These are phyloP conservation scores for Dicranocentrus wangi DNA, from an alignment of 2,888 invertebrate species.

Conservation along the genomic window DNA sequence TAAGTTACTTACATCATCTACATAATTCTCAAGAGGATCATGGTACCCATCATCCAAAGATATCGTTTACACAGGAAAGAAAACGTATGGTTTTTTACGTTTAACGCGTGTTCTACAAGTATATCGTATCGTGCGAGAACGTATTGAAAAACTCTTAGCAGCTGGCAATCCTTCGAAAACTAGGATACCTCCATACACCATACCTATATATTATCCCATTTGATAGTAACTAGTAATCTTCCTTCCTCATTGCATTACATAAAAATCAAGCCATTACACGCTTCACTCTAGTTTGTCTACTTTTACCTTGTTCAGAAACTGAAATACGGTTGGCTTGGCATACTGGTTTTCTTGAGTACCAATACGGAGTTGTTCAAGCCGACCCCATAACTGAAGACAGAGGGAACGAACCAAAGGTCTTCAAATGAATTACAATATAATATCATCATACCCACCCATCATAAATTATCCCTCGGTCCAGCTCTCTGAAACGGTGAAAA, in stretches of 20 bases:
- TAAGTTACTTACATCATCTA: background rate
- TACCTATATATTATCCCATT: background rate
- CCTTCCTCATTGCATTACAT: background rate
- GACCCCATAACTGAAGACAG: too few relatives aligned
- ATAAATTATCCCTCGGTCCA: slow-evolving; percentile 50
- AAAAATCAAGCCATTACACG: background rate
- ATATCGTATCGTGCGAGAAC: too few relatives aligned
- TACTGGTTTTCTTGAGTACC: too few relatives aligned
- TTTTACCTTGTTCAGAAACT: background rate
- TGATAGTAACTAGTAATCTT: slow-evolving; percentile 1
- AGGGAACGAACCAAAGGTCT: background rate
- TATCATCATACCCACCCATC: slow-evolving; percentile 33
- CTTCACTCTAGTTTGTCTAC: slow-evolving; percentile 6
- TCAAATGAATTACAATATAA: slow-evolving; percentile 16
- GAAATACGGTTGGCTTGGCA: too few relatives aligned
- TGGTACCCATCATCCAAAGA: background rate
- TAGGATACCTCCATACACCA: background rate
- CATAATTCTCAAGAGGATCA: background rate
- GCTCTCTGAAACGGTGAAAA: slow-evolving; percentile 14
- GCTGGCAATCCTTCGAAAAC: background rate
- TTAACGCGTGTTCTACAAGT: too few relatives aligned
- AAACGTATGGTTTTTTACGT: background rate
- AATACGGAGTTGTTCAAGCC: too few relatives aligned
- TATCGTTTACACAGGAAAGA: background rate
- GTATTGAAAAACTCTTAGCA: too few relatives aligned